Base-by-base conservation (phyloP, 2,797 vertebrate species). In the Sebastolobus alascanus region DNA sequence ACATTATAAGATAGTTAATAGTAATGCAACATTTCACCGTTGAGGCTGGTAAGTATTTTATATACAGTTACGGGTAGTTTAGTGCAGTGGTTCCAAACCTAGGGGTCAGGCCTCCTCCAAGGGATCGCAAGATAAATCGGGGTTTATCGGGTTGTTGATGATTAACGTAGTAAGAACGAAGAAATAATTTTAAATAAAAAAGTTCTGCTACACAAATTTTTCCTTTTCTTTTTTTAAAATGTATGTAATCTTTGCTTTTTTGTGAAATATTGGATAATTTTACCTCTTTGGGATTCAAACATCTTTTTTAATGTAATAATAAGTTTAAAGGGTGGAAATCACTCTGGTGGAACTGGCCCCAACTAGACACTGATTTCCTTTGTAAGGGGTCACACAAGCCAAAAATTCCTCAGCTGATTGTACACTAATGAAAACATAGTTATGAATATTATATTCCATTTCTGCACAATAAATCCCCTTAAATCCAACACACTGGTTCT, bases 11-110 rank as follows among this genome's bases (percentile, higher is more conserved):
- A 35, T 35, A 18, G 5, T 59, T 55, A 64, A 38, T 43, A 20
- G 52, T 27, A 35, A 72, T n/a, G 54, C 68, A 72, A 22, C 7
- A 59, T 71, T 54, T 14, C 64, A 73, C 50, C 5, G 31, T 13
- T 68, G 31, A 8, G 55, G 8, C 8, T 50, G 29, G 20, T 0
- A 20, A 43, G 10, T 50, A 46, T 46, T 29, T 20, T 0, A 31
- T 13, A 67, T 31, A 46, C 25, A 66, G 13, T 25, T 65, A 40
- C 3, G 5, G 22, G 63, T 43, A 46, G 63, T 43, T 29, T 18
- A 66, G 25, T 66, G 8, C 38, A 18, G 13, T 40, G 61, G 8
- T 61, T 35, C 6, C 27, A 0, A 59, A 1, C 8, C 27, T 40
- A 4, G 22, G n/a, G 20, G 37, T 31, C 56, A 65, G 4, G 12